phyloP scores from a whole-genome alignment of 2,113 vertebrate species.

The Paraplagusia blochii region DNA sequence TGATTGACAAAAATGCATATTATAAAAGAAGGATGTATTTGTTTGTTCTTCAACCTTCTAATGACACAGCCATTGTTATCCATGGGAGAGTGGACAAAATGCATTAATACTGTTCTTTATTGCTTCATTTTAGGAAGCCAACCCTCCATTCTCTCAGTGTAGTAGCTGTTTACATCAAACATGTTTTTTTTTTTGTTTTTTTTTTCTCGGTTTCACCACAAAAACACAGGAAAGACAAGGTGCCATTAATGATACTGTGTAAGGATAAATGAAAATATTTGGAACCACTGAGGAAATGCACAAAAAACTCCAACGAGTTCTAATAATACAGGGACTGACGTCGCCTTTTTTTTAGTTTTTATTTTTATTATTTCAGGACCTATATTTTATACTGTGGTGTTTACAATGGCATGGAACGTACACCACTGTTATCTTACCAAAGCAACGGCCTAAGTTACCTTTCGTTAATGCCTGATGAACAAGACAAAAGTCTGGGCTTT shows the following conservation, averaged over 20 bases:
- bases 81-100: too few relatives aligned
- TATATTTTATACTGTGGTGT: constrained; percentile 27
- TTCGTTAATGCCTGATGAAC: constrained; percentile 59
- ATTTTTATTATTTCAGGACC: constrained; percentile 7
- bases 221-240: too few relatives aligned
- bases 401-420: constrained; percentile 3
- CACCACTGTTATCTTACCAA: constrained; percentile 52
- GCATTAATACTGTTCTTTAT: constrained; percentile 24
- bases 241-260: too few relatives aligned
- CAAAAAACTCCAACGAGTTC: constrained; percentile 18
- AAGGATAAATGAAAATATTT: too few relatives aligned
- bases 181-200: too few relatives aligned
- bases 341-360: constrained; percentile 3
- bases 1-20: too few relatives aligned
- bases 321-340: constrained; percentile 22
- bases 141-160: constrained; percentile 21
- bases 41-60: too few relatives aligned
- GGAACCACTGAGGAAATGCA: constrained; percentile 26
- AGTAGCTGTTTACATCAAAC: too few relatives aligned
- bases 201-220: too few relatives aligned
- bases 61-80: too few relatives aligned
- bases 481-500: constrained; percentile 55
- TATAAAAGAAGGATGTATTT: too few relatives aligned
- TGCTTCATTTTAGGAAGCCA: constrained; percentile 70
- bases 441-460: constrained; percentile 48